phyloP scores from a whole-genome alignment of 2,888 invertebrate species.

The Oconnorella tubifera region DNA sequence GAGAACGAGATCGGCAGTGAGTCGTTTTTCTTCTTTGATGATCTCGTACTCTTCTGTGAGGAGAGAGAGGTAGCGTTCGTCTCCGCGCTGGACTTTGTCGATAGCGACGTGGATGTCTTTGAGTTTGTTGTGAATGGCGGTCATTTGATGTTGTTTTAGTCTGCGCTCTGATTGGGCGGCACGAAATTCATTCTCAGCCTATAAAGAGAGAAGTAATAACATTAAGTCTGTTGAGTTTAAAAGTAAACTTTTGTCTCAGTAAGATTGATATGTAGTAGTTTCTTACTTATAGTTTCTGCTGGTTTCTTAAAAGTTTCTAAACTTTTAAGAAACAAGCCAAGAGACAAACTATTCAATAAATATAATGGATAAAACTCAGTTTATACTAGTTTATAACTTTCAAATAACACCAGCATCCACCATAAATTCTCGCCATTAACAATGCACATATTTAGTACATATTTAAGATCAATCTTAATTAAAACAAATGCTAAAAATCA shows the following conservation, averaged over 20 bases:
- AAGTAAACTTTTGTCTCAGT: background rate
- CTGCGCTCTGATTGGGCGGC: slow-evolving; percentile 44
- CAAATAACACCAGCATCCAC: no score
- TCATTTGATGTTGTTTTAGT: slow-evolving; percentile 40
- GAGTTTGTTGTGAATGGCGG: slow-evolving; percentile 54
- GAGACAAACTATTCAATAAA: no score
- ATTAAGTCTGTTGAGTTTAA: background rate
- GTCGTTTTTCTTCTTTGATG: slow-evolving; percentile 52
- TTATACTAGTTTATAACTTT: no score
- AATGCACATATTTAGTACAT: no score
- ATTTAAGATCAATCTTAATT: no score
- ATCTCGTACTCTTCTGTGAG: slow-evolving; percentile 64
- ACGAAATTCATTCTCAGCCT: slow-evolving; percentile 51
- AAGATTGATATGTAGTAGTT: no score
- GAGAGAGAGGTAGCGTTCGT: slow-evolving; percentile 71
- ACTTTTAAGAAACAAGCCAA: background rate
- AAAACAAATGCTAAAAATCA: no score
- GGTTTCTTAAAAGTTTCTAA: background rate
- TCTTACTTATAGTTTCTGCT: no score
- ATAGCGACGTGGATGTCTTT: slow-evolving; percentile 72
- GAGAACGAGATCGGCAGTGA: slow-evolving; percentile 64
- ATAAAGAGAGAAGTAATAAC: slow-evolving; percentile 25
- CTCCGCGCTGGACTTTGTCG: slow-evolving; percentile 73
- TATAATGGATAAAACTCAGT: no score
- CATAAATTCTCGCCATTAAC: no score